Base-by-base conservation (phyloP, 2,113 vertebrate species). In the Lucifuga dentata region DNA sequence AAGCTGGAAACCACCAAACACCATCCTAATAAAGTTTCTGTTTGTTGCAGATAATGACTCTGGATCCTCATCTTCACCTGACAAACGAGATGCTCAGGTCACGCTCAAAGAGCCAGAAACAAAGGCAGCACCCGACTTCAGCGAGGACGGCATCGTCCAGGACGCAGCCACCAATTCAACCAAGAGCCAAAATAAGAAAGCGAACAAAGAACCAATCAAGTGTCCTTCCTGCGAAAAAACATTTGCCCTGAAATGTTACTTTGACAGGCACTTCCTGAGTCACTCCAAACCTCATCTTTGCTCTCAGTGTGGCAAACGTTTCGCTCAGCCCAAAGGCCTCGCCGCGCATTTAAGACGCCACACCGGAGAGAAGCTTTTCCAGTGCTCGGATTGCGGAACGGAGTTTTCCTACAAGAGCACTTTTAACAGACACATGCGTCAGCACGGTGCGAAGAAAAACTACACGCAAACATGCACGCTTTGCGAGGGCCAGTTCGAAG, bases 261-360 rank as follows among this genome's bases (percentile, higher is more conserved):
- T 87, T 72, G 78, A 85, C 2, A 32, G 80, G 17, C 88, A 90
- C 73, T 26, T 55, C 20, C 67, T 74, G 66, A 77, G 36, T 5
- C 88, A 89, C 61, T 71, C 81, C 33, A 85, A 78, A 44, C 86
- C 87, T 32, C 85, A 86, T 45, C 46, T 56, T 0, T 90, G 88
- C 43, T 38, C 83, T 0, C 59, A 86, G 38, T 90, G 87, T 4
- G 85, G 84, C 8, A 89, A 85, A 20, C 26, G 85, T 11, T 90
- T 90, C 8, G 50, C 85, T 0, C 57, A 16, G 1, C 68, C 41
- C 3, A 21, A 5, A 1, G 73, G 45, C 6, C 87, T 90, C 12
- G 10, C 8, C 3, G 73, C 79, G 1, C 89, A 90, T 12, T 51
- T 32, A 0, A 52, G 64, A 1, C 64, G 58, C 8, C 89, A 90